phyloP scores from a whole-genome alignment of 2,797 vertebrate genomes.

The Liparis tanakae region DNA sequence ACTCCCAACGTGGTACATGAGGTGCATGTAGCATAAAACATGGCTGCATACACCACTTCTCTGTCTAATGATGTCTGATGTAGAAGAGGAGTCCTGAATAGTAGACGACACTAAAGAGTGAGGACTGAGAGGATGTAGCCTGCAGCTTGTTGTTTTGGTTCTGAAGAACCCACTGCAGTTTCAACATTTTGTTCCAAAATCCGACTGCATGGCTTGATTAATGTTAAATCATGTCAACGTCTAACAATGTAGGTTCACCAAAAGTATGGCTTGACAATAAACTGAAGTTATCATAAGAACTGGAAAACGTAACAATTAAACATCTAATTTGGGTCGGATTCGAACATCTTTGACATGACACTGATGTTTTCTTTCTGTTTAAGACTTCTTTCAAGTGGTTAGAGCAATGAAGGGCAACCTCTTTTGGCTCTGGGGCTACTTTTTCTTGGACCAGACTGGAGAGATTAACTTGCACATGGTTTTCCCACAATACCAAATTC shows the following conservation, averaged over 20 bases:
- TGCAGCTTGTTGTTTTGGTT: conserved; percentile 13
- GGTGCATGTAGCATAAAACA: conserved; percentile 14
- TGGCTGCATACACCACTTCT: conserved; percentile 2
- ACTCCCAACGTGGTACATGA: conserved; percentile 5
- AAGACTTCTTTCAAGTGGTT: conserved; percentile 66
- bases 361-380: conserved; percentile 57
- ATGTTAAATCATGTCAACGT: conserved; percentile 34
- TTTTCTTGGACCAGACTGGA: conserved; percentile 69
- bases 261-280: conserved; percentile 16
- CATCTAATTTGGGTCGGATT: conserved; percentile 49
- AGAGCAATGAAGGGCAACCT: conserved; percentile 55
- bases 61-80: conserved; percentile 9
- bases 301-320: conserved; percentile 48
- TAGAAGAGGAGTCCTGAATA: background rate
- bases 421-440: conserved; percentile 55
- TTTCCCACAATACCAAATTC: conserved; percentile 73
- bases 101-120: background rate
- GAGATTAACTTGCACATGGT: conserved; percentile 65
- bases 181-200: conserved; percentile 15
- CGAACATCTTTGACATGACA: conserved; percentile 41
- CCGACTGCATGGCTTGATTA: conserved; percentile 16
- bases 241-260: conserved; percentile 1
- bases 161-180: conserved; percentile 12
- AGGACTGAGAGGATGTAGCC: conserved; percentile 11
- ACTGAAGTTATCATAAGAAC: conserved; percentile 43